Percentiles rank a stretch among this genome's conserved stretches.
Evolutionary conservation across 2,888 invertebrate species (phyloP).

Genomic region (Mactromeris polynyma): DNA sequence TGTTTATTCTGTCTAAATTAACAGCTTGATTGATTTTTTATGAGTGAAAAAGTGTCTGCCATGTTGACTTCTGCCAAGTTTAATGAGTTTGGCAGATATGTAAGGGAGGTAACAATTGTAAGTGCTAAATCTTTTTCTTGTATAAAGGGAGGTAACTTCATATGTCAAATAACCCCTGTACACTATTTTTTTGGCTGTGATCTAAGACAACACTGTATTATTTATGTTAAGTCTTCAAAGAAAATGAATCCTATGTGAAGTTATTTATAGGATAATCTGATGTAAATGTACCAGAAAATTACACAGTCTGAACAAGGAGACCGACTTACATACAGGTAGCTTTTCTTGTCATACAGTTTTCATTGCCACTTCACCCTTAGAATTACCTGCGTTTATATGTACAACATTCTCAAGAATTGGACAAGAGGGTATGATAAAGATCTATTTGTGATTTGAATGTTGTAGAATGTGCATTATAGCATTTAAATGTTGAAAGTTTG

Average conservation of each 20-base stretch:
- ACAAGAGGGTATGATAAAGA: no score
- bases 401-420: no score
- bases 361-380: background rate
- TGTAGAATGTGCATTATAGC: no score
- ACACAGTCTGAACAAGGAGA: background rate
- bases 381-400: no score
- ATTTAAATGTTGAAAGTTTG: no score
- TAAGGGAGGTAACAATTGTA: background rate
- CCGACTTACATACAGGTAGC: background rate
- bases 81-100: background rate
- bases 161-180: background rate
- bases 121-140: background rate
- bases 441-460: no score
- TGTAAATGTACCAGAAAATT: conserved; percentile 6
- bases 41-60: background rate
- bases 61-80: background rate
- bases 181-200: background rate
- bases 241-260: background rate
- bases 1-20: background rate
- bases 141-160: background rate
- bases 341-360: background rate
- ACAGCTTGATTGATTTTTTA: background rate
- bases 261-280: background rate
- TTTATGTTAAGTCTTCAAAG: background rate
- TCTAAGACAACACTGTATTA: background rate